Evolutionary conservation across 1,140 invertebrate genomes (phyloP).

Genomic region (Zaprionus africanus): DNA sequence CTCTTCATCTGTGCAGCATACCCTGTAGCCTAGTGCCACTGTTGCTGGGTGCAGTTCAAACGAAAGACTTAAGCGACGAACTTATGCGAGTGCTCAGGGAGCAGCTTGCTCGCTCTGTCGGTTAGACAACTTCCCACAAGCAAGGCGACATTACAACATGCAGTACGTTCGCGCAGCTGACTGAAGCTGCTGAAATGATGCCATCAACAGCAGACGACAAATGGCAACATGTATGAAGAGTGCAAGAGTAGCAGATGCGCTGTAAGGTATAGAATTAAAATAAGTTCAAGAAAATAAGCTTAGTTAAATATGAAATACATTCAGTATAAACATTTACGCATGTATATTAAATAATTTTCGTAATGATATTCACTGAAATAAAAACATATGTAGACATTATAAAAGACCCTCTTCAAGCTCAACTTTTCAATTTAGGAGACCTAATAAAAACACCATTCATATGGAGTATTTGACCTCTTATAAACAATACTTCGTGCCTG

Average conservation of each 20-base stretch:
- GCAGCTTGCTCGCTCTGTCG: constrained; percentile 43
- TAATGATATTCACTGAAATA: too few species aligned
- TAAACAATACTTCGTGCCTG: neutral
- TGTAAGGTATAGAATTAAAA: neutral
- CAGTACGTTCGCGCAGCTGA: constrained; percentile 32
- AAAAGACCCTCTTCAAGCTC: too few species aligned
- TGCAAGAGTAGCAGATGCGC: constrained; percentile 1
- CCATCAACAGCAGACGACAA: constrained; percentile 64
- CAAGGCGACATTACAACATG: constrained; percentile 62
- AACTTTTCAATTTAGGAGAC: too few species aligned
- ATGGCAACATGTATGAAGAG: neutral
- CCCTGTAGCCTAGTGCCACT: constrained; percentile 4
- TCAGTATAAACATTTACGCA: neutral
- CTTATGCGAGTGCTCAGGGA: constrained; percentile 59
- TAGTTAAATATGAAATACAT: neutral
- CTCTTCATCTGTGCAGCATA: neutral
- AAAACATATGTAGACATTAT: too few species aligned
- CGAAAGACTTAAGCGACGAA: constrained; percentile 73
- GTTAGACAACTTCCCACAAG: constrained; percentile 61
- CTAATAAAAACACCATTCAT: neutral
- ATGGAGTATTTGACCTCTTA: neutral
- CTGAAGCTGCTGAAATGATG: constrained; percentile 74
- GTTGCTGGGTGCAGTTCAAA: constrained; percentile 23
- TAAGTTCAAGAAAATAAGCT: neutral
- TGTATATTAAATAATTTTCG: too few species aligned